A percentile compares a stretch with the other conserved stretches of the same genome.
phyloP scores from a whole-genome alignment of 1,140 invertebrate genomes.

The Cataglyphis hispanica region DNA sequence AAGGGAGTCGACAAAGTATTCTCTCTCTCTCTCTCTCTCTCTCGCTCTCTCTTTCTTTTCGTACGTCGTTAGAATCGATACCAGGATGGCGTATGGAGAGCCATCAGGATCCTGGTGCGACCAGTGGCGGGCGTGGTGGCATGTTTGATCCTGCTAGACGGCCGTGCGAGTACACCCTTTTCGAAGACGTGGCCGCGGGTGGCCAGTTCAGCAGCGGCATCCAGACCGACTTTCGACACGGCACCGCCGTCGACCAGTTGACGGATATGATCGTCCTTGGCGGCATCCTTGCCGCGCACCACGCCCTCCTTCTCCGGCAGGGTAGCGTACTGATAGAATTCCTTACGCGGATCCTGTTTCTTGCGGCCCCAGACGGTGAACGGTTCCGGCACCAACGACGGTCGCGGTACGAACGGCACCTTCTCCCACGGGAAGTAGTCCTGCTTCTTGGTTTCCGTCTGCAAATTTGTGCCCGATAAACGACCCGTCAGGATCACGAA shows the following conservation, averaged over 20 bases:
- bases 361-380: conserved; percentile 92
- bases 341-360: conserved; percentile 83
- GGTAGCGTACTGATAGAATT: conserved; percentile 84
- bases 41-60: background rate
- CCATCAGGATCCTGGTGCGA: conserved; percentile 83
- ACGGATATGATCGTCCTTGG: conserved; percentile 82
- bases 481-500: conserved; percentile 1
- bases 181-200: conserved; percentile 83
- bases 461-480: conserved; percentile 41
- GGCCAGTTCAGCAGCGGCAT: conserved; percentile 83
- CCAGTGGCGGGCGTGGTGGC: conserved; percentile 79
- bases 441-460: conserved; percentile 84
- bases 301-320: conserved; percentile 81
- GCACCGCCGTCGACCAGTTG: conserved; percentile 83
- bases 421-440: conserved; percentile 93
- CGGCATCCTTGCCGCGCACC: conserved; percentile 80
- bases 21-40: background rate
- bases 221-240: conserved; percentile 82
- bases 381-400: conserved; percentile 92
- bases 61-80: conserved; percentile 82
- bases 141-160: conserved; percentile 76
- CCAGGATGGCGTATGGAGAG: conserved; percentile 84
- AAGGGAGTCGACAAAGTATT: background rate
- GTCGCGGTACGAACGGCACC: conserved; percentile 93
- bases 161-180: conserved; percentile 81